Base-by-base conservation (phyloP, 2,113 vertebrate genomes). In the Alethe diademata region DNA sequence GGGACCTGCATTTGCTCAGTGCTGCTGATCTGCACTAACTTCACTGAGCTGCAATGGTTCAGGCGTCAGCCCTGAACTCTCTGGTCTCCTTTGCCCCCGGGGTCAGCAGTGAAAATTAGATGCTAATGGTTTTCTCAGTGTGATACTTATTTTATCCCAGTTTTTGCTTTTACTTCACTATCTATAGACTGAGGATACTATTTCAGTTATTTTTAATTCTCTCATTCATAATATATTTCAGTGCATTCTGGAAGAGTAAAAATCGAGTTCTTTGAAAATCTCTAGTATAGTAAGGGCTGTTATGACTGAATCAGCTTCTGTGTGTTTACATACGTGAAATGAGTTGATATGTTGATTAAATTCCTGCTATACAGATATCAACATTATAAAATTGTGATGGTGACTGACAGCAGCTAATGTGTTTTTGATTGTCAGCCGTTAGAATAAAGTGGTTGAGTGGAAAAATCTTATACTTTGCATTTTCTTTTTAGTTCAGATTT, bases 401-500 rank as follows among this genome's bases (percentile, higher is more conserved):
- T 88, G 88, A 86, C 51, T 92, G 93, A 85, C 82, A 93, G 88
- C 38, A 94, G 48, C 15, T 86, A 86, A 94, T 73, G 75, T 74
- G 71, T 7, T 86, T 96, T 86, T 83, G 78, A 96, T 74, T 92
- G 81, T 94, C 85, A 93, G 78, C 16, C 88, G 26, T 85, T 92
- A 62, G 33, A 88, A 91, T 35, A 42, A 76, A 90, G 61, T 43
- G 11, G 5, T 19, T 86, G 64, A 57, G 51, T 86, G 18, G 35
- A 58, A 86, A 92, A 70, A 80, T 36, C 12, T 58, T 69, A 23
- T 45, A 33, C 38, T 83, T 74, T 28, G 13, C 15, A 31, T 90
- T 93, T 88, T 79, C 16, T 72, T 78, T 69, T 78, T 50, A 42
- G 15, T 76, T 93, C 26, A 54, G 40, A 70, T 70, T 70, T 91